These are phyloP conservation scores for Pseudomyrmex concolor DNA, from an alignment of 1,140 invertebrate genomes.

Conservation along the genomic window DNA sequence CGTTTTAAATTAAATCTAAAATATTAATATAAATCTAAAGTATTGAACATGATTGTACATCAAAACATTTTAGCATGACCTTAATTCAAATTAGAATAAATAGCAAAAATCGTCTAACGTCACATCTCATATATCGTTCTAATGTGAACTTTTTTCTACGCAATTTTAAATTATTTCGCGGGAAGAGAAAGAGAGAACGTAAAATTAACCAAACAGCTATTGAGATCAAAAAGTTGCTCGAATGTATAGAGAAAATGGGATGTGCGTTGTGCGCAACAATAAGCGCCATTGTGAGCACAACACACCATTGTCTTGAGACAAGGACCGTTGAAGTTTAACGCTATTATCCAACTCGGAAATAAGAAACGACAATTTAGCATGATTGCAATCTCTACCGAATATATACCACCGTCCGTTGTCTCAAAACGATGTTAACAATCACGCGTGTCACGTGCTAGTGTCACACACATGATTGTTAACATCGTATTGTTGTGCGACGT, in stretches of 20 bases:
- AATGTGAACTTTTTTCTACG: background rate
- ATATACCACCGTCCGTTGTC: constrained; percentile 17
- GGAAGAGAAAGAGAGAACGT: too few relatives aligned
- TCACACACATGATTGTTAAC: background rate
- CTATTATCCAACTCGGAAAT: constrained; percentile 34
- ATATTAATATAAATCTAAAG: background rate
- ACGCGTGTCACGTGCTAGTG: background rate
- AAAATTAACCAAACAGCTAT: constrained; percentile 14
- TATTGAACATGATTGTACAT: background rate
- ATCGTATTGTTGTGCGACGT: background rate
- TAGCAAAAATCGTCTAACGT: background rate
- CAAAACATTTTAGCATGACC: background rate
- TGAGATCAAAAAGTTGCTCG: background rate
- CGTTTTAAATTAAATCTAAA: background rate
- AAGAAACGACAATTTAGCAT: constrained; percentile 49
- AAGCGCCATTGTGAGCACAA: constrained; percentile 17
- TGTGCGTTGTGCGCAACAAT: constrained; percentile 21
- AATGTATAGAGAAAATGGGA: constrained; percentile 15
- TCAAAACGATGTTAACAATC: background rate
- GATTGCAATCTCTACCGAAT: constrained; percentile 32
- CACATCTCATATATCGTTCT: background rate
- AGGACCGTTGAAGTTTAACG: constrained; percentile 26
- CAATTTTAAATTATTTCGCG: background rate
- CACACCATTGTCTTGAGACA: constrained; percentile 39
- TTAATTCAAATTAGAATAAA: background rate